Conservation (phyloP, 2,797 vertebrate genomes). For the Smutsia gigantea region DNA sequence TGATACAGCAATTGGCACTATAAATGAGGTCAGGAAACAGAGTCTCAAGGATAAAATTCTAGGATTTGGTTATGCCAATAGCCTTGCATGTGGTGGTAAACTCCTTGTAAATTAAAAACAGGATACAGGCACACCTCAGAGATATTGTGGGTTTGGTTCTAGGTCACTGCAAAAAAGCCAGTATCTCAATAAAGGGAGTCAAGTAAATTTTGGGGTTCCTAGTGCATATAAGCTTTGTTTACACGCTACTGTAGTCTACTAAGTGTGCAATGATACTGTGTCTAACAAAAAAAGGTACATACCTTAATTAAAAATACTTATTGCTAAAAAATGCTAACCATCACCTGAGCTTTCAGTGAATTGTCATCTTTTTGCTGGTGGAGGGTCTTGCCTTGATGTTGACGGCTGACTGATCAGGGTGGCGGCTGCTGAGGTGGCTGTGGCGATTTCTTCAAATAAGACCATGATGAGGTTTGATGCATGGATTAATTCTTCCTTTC, state of each 20-base stretch:
- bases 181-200: neutral
- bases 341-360: neutral
- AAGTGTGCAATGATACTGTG: neutral
- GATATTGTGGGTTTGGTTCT: neutral
- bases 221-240: neutral
- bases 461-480: neutral
- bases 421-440: neutral
- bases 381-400: neutral
- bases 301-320: neutral
- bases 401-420: neutral
- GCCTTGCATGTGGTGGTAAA: neutral
- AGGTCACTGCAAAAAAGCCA: neutral
- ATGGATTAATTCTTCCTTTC: too few species aligned
- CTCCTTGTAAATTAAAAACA: constrained; percentile 14
- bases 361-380: neutral
- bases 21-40: neutral
- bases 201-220: neutral
- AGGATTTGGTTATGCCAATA: neutral
- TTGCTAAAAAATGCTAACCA: neutral
- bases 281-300: neutral
- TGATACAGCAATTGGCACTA: neutral
- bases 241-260: neutral
- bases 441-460: neutral
- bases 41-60: neutral
- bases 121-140: neutral